phyloP scores from a whole-genome alignment of 2,888 invertebrate genomes.

The Xanthia icteritia region DNA sequence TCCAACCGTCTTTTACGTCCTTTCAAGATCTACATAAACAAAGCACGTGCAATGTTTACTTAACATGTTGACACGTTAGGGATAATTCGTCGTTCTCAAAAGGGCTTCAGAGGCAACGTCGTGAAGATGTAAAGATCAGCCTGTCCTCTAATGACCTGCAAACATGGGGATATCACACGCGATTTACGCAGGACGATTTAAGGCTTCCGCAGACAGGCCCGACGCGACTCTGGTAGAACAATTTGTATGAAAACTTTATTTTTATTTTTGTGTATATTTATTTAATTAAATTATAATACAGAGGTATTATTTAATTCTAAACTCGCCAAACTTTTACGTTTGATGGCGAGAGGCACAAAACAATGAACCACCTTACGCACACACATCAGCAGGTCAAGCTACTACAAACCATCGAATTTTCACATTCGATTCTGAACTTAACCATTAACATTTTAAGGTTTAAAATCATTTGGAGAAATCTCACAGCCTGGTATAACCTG shows the following conservation, averaged over 20 bases:
- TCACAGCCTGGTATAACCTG: too few species aligned
- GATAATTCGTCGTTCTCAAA: slow-evolving; percentile 71
- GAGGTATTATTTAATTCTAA: too few species aligned
- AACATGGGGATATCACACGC: slow-evolving; percentile 78
- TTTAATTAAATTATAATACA: too few species aligned
- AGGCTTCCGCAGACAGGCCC: not conserved
- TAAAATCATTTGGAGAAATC: too few species aligned
- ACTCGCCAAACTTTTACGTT: too few species aligned
- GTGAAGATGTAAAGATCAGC: slow-evolving; percentile 72
- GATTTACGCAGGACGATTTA: slow-evolving; percentile 73
- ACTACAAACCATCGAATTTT: too few species aligned
- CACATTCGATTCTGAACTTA: too few species aligned
- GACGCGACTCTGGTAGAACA: not conserved
- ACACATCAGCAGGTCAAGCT: too few species aligned
- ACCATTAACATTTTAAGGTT: too few species aligned
- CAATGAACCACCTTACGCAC: too few species aligned
- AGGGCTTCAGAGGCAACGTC: slow-evolving; percentile 67
- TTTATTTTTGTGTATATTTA: too few species aligned
- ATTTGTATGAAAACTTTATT: not conserved
- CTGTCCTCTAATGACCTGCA: slow-evolving; percentile 79
- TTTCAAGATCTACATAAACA: slow-evolving; percentile 51
- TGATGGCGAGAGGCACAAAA: too few species aligned
- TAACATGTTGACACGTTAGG: slow-evolving; percentile 68
- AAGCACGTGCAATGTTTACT: slow-evolving; percentile 57
- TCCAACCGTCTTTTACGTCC: slow-evolving; percentile 22